Conservation (phyloP, 2,888 invertebrate species). For the Leistus spinibarbis region DNA sequence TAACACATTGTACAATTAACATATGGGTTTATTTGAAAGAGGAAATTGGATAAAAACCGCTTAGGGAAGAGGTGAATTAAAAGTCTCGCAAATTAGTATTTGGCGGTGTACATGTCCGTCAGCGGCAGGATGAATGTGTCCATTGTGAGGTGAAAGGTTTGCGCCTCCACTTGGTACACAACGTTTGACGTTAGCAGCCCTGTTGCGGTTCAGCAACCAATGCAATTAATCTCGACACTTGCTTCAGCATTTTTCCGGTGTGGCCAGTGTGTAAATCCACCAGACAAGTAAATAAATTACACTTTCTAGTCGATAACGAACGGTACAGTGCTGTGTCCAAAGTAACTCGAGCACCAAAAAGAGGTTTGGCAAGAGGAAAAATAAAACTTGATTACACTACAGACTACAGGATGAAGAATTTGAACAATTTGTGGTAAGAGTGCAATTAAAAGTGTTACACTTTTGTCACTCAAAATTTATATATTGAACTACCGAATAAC, state of each 20-base stretch:
- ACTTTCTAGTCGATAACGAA: slow-evolving; percentile 26
- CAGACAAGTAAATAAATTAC: slow-evolving; percentile 37
- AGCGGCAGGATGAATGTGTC: slow-evolving; percentile 15
- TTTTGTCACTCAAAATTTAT: too few relatives aligned
- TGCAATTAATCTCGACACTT: slow-evolving; percentile 32
- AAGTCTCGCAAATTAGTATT: background rate
- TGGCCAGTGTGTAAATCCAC: slow-evolving; percentile 35
- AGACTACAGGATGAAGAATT: background rate
- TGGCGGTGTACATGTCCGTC: background rate
- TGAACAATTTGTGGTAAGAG: too few relatives aligned
- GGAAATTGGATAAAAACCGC: background rate
- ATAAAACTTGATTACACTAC: too few relatives aligned
- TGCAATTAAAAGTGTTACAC: too few relatives aligned
- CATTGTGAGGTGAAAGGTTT: background rate
- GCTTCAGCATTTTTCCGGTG: slow-evolving; percentile 33
- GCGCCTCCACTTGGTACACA: background rate
- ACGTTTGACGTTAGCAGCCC: slow-evolving; percentile 25
- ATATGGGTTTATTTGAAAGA: background rate
- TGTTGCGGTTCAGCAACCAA: slow-evolving; percentile 27
- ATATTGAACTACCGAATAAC: too few relatives aligned
- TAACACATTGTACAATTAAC: background rate
- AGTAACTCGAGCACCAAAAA: slow-evolving; percentile 8
- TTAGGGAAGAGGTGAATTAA: background rate
- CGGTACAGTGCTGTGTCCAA: slow-evolving; percentile 12
- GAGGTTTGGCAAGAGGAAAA: too few relatives aligned